Evolutionary conservation across 2,113 vertebrate species (phyloP).

Genomic region (Misgurnus mizolepis): DNA sequence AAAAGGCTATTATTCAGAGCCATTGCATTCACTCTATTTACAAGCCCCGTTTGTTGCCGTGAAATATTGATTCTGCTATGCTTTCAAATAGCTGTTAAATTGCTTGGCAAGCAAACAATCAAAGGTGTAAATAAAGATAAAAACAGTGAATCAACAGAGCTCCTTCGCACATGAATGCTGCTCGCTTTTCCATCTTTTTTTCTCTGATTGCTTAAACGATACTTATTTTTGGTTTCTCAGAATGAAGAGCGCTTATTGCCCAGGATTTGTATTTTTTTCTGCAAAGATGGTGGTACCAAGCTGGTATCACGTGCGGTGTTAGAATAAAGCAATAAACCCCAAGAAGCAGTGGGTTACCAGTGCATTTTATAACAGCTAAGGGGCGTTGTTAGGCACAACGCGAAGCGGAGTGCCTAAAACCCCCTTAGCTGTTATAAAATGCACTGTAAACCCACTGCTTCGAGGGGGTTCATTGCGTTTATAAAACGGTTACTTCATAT

Average conservation of each 20-base stretch:
- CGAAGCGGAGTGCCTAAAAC: no score
- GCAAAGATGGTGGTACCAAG: neutral
- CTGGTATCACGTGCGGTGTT: neutral
- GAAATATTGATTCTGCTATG: conserved; percentile 69
- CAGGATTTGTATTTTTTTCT: neutral
- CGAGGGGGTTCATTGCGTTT: no score
- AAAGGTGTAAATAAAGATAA: conserved; percentile 57
- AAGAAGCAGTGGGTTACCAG: no score
- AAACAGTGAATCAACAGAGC: conserved; percentile 30
- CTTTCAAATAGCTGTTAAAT: conserved; percentile 63
- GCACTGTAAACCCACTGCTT: no score
- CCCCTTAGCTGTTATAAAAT: no score
- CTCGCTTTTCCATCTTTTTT: neutral
- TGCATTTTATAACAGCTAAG: no score
- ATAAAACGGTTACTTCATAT: no score
- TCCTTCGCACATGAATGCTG: neutral
- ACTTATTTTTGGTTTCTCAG: neutral
- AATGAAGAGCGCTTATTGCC: neutral
- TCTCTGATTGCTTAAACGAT: neutral
- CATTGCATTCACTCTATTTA: conserved; percentile 46
- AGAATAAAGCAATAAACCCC: no score
- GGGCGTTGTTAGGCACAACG: no score
- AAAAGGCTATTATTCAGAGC: conserved; percentile 64
- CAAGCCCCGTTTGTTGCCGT: conserved; percentile 55
- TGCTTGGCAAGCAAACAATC: conserved; percentile 61